Percentiles rank a stretch among this genome's conserved stretches.
These are phyloP conservation scores for Hippopotamus amphibius DNA, from an alignment of 2,113 vertebrate genomes.

Conservation along the genomic window DNA sequence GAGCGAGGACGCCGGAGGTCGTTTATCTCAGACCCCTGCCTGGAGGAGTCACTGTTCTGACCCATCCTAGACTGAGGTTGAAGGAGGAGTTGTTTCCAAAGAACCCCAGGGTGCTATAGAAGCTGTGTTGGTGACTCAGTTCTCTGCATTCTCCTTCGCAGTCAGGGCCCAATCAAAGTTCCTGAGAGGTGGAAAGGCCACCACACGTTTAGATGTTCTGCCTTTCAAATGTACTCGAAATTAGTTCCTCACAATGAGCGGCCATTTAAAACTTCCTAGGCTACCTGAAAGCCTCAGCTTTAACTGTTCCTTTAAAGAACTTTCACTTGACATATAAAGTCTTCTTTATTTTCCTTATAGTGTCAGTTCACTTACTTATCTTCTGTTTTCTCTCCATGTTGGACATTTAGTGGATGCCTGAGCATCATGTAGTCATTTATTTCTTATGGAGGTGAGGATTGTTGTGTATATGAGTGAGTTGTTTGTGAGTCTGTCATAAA, in stretches of 20 bases:
- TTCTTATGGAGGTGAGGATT: neutral
- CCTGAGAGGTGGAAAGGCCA: constrained; percentile 80
- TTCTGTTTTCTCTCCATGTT: neutral
- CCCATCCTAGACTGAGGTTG: constrained; percentile 63
- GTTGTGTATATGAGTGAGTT: neutral
- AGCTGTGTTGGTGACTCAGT: constrained; percentile 72
- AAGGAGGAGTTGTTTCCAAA: constrained; percentile 79
- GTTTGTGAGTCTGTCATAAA: neutral
- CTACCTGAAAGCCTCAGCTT: constrained; percentile 55
- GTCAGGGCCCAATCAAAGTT: constrained; percentile 81
- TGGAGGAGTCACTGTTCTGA: constrained; percentile 77
- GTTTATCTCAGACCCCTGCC: constrained; percentile 82
- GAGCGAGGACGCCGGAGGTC: constrained; percentile 71
- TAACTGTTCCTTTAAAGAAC: constrained; percentile 72
- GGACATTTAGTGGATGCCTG: neutral
- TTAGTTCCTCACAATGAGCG: constrained; percentile 77
- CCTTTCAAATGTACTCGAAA: constrained; percentile 80
- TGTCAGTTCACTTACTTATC: neutral
- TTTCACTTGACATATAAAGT: constrained; percentile 38
- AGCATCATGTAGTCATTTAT: neutral
- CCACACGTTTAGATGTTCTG: constrained; percentile 72
- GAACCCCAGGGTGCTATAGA: constrained; percentile 81
- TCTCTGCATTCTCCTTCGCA: constrained; percentile 77
- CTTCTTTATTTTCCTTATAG: constrained; percentile 27
- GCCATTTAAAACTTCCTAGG: constrained; percentile 71